A percentile compares a stretch with the other conserved stretches of the same genome.
Evolutionary conservation across 92 coral and sea anemone genomes (phyloP).

Genomic region (Heteractis magnifica): DNA sequence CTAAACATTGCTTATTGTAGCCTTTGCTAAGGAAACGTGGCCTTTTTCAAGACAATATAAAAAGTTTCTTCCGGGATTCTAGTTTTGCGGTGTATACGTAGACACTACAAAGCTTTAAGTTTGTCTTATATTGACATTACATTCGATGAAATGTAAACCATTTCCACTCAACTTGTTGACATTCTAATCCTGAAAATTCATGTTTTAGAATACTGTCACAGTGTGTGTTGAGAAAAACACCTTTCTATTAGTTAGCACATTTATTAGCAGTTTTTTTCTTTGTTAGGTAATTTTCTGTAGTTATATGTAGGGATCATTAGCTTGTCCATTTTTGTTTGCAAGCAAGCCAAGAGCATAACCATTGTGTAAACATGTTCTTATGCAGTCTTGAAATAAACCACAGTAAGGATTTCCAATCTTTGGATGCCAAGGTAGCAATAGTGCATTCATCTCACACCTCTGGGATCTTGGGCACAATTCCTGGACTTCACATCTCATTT

Average conservation of each 20-base stretch:
- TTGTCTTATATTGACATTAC: background rate
- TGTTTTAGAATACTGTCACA: conserved; percentile 1
- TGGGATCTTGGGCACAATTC: too few species aligned
- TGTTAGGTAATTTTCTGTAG: background rate
- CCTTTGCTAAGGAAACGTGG: conserved; percentile 21
- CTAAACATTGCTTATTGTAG: conserved; percentile 12
- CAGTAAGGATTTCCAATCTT: background rate
- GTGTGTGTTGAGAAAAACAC: background rate
- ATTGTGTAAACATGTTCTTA: background rate
- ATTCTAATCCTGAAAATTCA: conserved; percentile 8
- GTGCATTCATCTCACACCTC: too few species aligned
- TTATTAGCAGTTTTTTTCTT: background rate
- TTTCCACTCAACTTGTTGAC: conserved; percentile 20
- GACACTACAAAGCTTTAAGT: background rate
- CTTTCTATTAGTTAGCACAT: background rate
- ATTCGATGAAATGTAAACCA: background rate
- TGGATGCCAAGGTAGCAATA: background rate
- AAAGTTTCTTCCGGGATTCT: background rate
- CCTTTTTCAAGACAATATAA: background rate
- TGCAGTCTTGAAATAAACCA: background rate
- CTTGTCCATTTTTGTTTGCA: background rate
- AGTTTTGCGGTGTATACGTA: background rate
- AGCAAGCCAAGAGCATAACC: background rate
- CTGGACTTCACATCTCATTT: too few species aligned
- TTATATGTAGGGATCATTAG: background rate